Conservation (phyloP, 2,113 vertebrate species). For the Mesitornis unicolor region DNA sequence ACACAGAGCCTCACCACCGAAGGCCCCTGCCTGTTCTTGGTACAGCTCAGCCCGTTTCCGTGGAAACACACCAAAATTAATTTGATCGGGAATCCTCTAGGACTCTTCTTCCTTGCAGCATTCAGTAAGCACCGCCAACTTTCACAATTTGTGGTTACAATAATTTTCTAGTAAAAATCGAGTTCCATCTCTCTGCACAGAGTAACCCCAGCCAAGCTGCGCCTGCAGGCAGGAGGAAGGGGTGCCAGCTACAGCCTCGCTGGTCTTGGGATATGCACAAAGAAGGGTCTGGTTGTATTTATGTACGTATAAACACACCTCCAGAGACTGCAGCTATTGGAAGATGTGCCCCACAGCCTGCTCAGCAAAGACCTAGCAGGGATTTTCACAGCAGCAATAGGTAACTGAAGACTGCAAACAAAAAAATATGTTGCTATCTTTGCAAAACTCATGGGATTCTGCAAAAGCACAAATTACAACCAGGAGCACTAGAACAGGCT, state of each 20-base stretch:
- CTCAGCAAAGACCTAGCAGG: neutral
- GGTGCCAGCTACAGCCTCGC: neutral
- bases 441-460: neutral
- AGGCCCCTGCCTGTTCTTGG: neutral
- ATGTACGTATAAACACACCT: neutral
- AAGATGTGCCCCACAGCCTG: neutral
- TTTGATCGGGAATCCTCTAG: neutral
- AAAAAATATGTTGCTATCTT: neutral
- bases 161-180: neutral
- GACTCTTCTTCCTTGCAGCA: neutral
- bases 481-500: neutral
- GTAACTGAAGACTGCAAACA: neutral
- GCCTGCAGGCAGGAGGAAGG: neutral
- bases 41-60: neutral
- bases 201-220: fast-evolving
- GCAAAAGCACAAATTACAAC: neutral
- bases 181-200: neutral
- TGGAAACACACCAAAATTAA: neutral
- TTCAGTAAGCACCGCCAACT: neutral
- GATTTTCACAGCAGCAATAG: neutral
- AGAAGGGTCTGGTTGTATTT: neutral
- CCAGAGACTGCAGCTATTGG: neutral
- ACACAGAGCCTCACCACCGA: neutral
- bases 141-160: neutral
- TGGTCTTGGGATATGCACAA: neutral